Base-by-base conservation (phyloP, 2,888 invertebrate species). In the Drosophila mimica region DNA sequence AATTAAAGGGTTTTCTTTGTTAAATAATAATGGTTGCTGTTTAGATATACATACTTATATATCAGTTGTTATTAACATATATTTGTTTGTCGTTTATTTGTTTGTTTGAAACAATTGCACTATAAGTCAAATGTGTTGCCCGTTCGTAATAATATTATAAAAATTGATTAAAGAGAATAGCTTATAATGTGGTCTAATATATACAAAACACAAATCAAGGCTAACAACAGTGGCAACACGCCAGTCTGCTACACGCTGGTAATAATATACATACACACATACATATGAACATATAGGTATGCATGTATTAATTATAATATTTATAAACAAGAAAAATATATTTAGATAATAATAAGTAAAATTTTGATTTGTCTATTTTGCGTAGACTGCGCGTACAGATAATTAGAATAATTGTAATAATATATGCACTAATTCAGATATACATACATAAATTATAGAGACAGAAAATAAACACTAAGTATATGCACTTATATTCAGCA, bases 71-170 rank as follows among this genome's bases (percentile, higher is more conserved):
- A 58, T 70, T 51, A 53, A 68, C 64, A 78, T 83, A 81, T 76
- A 74, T 78, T 74, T 76, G 78, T 79, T 79, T 70, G 66, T 74
- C 62, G 72, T 77, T 66, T 73, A 48, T 74, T 79, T 81, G 71
- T 72, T 84, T 88, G 83, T 87, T 88, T 88, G 83, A 89, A 89
- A 89, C 89, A 89, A 89, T 89, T 89, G 89, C 89, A 89, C 89
- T 89, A 89, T 88, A 87, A 87, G 83, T 88, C 88, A 88, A 86
- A 86, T 85, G 83, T 79, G 83, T 84, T 88, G 85, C 85, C 85
- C 85, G 85, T 85, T 85, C 56, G 72, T 73, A 74, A 82, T 73
- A 74, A 81, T 83, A 79, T 70, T 70, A 73, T 61, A 77, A 76
- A 74, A 79, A 71, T 74, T 70, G 71, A 52, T 66, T 68, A 76